These are phyloP conservation scores for Anoplolepis gracilipes DNA, from an alignment of 1,140 invertebrate genomes.

Conservation along the genomic window DNA sequence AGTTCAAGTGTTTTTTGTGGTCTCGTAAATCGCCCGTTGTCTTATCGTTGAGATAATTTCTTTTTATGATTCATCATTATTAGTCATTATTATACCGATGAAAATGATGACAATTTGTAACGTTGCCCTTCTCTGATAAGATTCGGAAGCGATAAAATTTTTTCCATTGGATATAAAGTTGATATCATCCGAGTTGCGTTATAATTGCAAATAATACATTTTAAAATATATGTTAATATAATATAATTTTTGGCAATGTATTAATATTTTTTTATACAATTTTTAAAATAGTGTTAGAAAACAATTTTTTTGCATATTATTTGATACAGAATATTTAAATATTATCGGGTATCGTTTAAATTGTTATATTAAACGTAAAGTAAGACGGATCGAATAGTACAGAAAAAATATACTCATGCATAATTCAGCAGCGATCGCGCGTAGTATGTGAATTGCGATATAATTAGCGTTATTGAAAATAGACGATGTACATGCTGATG, in stretches of 20 bases:
- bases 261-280: not conserved
- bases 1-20: not conserved
- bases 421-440: constrained; percentile 47
- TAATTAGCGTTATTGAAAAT: constrained; percentile 60
- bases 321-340: not conserved
- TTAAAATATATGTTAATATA: no score
- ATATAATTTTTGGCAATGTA: no score
- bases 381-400: not conserved
- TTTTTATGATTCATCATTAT: not conserved
- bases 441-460: not conserved
- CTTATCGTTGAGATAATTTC: not conserved
- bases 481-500: constrained; percentile 16
- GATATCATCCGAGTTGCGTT: not conserved
- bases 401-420: constrained; percentile 33
- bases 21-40: not conserved
- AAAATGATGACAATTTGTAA: not conserved
- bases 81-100: not conserved
- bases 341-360: not conserved
- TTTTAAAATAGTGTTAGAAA: not conserved
- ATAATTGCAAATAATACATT: no score
- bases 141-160: not conserved
- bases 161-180: not conserved
- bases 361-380: not conserved
- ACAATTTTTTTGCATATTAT: not conserved
- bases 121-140: not conserved